Conservation (phyloP, 2,113 vertebrate species). For the Crotophaga sulcirostris region DNA sequence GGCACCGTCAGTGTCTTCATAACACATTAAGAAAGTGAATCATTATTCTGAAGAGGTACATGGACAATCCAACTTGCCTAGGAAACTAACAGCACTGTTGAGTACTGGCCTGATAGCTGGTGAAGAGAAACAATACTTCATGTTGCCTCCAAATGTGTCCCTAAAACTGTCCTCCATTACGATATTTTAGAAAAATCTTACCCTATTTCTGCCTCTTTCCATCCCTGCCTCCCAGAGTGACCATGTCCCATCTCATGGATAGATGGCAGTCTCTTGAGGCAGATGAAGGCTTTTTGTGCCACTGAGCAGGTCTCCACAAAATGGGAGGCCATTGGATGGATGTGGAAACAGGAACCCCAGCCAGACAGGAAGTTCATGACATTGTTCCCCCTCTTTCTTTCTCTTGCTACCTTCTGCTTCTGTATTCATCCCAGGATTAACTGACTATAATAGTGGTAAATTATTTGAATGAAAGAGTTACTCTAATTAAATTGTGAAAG, state of each 20-base stretch:
- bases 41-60: not conserved
- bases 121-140: not conserved
- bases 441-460: not conserved
- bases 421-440: slow-evolving; percentile 8
- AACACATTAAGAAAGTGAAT: not conserved
- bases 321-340: accelerated
- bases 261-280: not conserved
- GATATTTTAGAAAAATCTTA: not conserved
- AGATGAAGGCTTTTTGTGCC: not conserved
- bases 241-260: accelerated
- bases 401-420: not conserved
- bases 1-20: not conserved
- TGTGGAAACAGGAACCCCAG: not conserved
- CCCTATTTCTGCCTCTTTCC: not conserved
- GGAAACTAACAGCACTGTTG: not conserved
- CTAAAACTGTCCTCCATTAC: not conserved
- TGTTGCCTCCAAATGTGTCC: not conserved
- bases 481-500: slow-evolving; percentile 12
- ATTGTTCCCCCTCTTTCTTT: not conserved
- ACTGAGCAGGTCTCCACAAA: not conserved
- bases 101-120: not conserved
- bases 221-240: accelerated
- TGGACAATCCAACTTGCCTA: not conserved
- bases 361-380: accelerated
- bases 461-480: not conserved